Percentiles rank a stretch among this genome's conserved stretches.
Conservation (phyloP, 1,140 invertebrate species). For the Drosophila azteca region DNA sequence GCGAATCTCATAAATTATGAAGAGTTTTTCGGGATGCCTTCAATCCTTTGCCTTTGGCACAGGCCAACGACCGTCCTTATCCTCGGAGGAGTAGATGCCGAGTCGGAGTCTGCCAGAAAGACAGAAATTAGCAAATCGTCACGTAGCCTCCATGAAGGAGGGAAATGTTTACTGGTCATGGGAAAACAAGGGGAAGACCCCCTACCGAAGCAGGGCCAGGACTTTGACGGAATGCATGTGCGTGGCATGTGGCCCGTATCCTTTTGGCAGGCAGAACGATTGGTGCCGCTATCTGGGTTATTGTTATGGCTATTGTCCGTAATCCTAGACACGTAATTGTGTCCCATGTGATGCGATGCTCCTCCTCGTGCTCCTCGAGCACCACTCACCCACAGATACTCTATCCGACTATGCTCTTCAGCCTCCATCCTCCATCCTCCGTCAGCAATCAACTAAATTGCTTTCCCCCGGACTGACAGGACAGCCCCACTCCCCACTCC, state of each 20-base stretch:
- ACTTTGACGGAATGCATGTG: slow-evolving; percentile 44
- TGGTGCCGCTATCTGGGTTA: slow-evolving; percentile 43
- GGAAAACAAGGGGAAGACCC: slow-evolving; percentile 3
- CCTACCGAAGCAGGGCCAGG: background rate
- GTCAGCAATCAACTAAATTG: slow-evolving; percentile 77
- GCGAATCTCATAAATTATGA: slow-evolving; percentile 66
- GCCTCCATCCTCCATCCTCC: slow-evolving; percentile 17
- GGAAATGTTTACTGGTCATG: slow-evolving; percentile 39
- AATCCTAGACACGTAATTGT: slow-evolving; percentile 56
- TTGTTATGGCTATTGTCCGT: slow-evolving; percentile 55
- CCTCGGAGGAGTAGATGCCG: background rate
- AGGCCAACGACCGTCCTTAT: slow-evolving; percentile 38
- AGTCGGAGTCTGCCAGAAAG: background rate
- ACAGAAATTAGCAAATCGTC: slow-evolving; percentile 76
- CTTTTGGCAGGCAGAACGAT: slow-evolving; percentile 28
- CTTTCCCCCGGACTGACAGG: slow-evolving; percentile 15
- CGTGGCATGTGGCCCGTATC: slow-evolving; percentile 19
- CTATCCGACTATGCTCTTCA: too few species aligned
- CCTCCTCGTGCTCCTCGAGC: slow-evolving; percentile 8
- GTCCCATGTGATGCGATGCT: background rate
- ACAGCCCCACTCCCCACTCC: slow-evolving; percentile 27
- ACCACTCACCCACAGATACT: slow-evolving; percentile 20
- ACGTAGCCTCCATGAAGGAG: slow-evolving; percentile 50
- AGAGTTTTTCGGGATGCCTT: slow-evolving; percentile 8
- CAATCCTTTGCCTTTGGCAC: slow-evolving; percentile 31